A percentile compares a stretch with the other conserved stretches of the same genome.
phyloP scores from a whole-genome alignment of 1,140 invertebrate species.

The Bombus picipes region DNA sequence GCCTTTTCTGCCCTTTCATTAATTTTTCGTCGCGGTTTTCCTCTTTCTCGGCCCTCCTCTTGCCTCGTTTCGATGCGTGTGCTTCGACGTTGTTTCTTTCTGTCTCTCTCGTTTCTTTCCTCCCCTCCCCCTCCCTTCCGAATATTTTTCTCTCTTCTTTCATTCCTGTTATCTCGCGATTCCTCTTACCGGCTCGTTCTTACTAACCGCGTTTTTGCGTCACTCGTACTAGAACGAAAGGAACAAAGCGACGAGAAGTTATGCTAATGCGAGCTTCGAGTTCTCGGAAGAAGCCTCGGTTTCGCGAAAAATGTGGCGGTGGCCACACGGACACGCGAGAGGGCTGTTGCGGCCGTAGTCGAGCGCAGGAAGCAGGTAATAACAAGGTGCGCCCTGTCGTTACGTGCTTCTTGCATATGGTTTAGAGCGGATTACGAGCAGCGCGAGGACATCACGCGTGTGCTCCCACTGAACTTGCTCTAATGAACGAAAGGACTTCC shows the following conservation, averaged over 20 bases:
- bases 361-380: conserved; percentile 46
- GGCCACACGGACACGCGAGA: conserved; percentile 14
- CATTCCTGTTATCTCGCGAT: background rate
- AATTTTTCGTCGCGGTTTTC: conserved; percentile 49
- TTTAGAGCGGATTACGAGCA: conserved; percentile 56
- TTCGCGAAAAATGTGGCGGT: conserved; percentile 30
- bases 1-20: conserved; percentile 55
- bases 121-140: too few relatives aligned
- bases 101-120: background rate
- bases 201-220: conserved; percentile 41
- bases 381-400: conserved; percentile 58
- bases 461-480: conserved; percentile 11
- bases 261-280: conserved; percentile 56
- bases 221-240: conserved; percentile 38
- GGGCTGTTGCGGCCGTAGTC: background rate
- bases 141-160: background rate
- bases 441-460: conserved; percentile 39
- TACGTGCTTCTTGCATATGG: conserved; percentile 60
- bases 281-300: conserved; percentile 34
- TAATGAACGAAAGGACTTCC: conserved; percentile 36
- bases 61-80: background rate
- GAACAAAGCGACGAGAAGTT: conserved; percentile 48
- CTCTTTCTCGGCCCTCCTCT: conserved; percentile 30
- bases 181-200: background rate
- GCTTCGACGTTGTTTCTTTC: background rate